A percentile compares a stretch with the other conserved stretches of the same genome.
These are phyloP conservation scores for Oncopeltus fasciatus DNA, from an alignment of 1,140 invertebrate species.

Conservation along the genomic window DNA sequence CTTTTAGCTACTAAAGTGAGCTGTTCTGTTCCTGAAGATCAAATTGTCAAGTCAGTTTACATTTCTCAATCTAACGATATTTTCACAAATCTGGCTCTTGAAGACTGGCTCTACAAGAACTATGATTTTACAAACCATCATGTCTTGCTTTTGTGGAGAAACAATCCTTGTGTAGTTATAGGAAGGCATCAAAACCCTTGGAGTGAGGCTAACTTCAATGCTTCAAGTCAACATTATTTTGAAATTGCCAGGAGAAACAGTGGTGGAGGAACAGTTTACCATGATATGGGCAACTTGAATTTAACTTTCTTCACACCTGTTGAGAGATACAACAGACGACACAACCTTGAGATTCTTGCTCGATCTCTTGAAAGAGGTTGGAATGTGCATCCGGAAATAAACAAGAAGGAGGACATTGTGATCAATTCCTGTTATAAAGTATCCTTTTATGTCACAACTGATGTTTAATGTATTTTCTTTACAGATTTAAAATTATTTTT, in stretches of 20 bases:
- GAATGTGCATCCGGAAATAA: slow-evolving; percentile 56
- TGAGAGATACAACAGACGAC: slow-evolving; percentile 61
- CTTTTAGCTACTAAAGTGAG: neutral
- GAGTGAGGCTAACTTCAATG: slow-evolving; percentile 63
- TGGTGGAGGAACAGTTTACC: slow-evolving; percentile 93
- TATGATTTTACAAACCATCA: slow-evolving; percentile 66
- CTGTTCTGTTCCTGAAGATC: slow-evolving; percentile 13
- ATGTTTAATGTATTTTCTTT: too few species aligned
- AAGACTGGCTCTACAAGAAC: slow-evolving; percentile 87
- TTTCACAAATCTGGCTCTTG: slow-evolving; percentile 79
- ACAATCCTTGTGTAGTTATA: slow-evolving; percentile 85
- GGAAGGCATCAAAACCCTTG: slow-evolving; percentile 95
- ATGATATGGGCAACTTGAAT: slow-evolving; percentile 87
- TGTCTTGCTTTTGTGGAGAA: slow-evolving; percentile 77
- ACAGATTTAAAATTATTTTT: too few species aligned
- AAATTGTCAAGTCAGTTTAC: slow-evolving; percentile 63
- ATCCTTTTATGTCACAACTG: slow-evolving; percentile 27
- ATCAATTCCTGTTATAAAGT: slow-evolving; percentile 69
- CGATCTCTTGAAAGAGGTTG: slow-evolving; percentile 63
- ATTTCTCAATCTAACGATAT: slow-evolving; percentile 83
- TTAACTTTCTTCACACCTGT: slow-evolving; percentile 73
- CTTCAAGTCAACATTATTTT: slow-evolving; percentile 44
- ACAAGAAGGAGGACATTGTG: slow-evolving; percentile 67
- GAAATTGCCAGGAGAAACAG: slow-evolving; percentile 73
- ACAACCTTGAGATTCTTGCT: slow-evolving; percentile 73